phyloP scores from a whole-genome alignment of 2,797 vertebrate species.

The Pseudopleuronectes americanus region DNA sequence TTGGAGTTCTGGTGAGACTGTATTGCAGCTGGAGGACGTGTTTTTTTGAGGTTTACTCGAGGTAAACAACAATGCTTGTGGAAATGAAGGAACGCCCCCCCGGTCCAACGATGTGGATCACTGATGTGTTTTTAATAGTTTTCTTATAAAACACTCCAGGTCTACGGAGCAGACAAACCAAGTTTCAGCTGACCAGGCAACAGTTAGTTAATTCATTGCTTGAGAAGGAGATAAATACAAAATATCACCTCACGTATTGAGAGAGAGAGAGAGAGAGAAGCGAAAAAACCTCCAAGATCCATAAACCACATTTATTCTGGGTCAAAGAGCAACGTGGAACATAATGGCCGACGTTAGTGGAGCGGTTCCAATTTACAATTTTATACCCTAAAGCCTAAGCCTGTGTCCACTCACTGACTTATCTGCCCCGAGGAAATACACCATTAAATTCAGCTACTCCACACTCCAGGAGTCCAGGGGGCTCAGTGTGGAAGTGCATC shows the following conservation, averaged over 20 bases:
- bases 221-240: not conserved
- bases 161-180: not conserved
- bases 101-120: not conserved
- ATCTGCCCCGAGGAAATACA: constrained; percentile 14
- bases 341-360: not conserved
- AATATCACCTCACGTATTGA: not conserved
- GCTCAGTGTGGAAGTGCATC: not conserved
- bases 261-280: not conserved
- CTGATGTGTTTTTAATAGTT: not conserved
- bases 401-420: not conserved
- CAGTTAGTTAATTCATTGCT: not conserved
- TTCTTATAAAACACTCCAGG: not conserved
- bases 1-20: not conserved
- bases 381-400: not conserved
- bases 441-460: not conserved
- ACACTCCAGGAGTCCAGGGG: not conserved
- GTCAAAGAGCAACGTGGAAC: not conserved
- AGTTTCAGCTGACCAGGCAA: not conserved
- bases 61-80: not conserved
- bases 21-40: not conserved
- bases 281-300: not conserved
- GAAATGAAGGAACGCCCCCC: not conserved
- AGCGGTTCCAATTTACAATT: constrained; percentile 4
- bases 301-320: not conserved
- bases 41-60: not conserved